Evolutionary conservation across 2,113 vertebrate genomes (phyloP).

Genomic region (Labeo rohita): DNA sequence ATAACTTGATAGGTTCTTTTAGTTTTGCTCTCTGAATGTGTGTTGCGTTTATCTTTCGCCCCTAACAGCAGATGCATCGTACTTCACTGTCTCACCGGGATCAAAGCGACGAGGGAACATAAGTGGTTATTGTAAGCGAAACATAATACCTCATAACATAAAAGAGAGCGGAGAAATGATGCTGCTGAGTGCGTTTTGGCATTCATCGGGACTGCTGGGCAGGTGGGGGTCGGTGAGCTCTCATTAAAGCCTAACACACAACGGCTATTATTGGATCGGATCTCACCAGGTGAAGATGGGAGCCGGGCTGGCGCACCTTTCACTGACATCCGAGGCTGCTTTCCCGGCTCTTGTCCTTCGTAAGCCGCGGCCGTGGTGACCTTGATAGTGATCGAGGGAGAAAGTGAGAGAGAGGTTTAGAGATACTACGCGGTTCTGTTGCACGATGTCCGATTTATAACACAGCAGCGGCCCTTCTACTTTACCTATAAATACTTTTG

Average conservation of each 20-base stretch:
- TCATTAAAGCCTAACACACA: slow-evolving; percentile 66
- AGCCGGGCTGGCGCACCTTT: slow-evolving; percentile 60
- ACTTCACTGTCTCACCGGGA: slow-evolving; percentile 60
- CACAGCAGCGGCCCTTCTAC: background rate
- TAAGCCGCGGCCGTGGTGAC: slow-evolving; percentile 72
- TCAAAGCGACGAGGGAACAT: slow-evolving; percentile 66
- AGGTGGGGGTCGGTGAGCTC: slow-evolving; percentile 64
- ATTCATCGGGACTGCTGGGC: slow-evolving; percentile 61
- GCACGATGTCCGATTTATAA: background rate
- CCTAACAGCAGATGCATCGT: slow-evolving; percentile 35
- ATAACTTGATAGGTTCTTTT: slow-evolving; percentile 43
- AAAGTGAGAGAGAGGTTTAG: slow-evolving; percentile 57
- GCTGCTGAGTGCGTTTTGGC: slow-evolving; percentile 62
- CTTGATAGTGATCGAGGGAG: slow-evolving; percentile 58
- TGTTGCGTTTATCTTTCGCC: slow-evolving; percentile 46
- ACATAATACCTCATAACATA: slow-evolving; percentile 64
- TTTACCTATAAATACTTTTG: background rate
- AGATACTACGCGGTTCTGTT: slow-evolving; percentile 56
- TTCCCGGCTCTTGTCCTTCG: slow-evolving; percentile 64
- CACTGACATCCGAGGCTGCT: slow-evolving; percentile 68
- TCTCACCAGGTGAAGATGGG: slow-evolving; percentile 73
- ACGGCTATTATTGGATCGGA: slow-evolving; percentile 68
- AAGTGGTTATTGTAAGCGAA: slow-evolving; percentile 64
- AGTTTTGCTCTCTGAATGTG: slow-evolving; percentile 39
- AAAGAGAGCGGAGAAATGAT: slow-evolving; percentile 55